Conservation (phyloP, 2,113 vertebrate species). For the Eolophus roseicapilla region DNA sequence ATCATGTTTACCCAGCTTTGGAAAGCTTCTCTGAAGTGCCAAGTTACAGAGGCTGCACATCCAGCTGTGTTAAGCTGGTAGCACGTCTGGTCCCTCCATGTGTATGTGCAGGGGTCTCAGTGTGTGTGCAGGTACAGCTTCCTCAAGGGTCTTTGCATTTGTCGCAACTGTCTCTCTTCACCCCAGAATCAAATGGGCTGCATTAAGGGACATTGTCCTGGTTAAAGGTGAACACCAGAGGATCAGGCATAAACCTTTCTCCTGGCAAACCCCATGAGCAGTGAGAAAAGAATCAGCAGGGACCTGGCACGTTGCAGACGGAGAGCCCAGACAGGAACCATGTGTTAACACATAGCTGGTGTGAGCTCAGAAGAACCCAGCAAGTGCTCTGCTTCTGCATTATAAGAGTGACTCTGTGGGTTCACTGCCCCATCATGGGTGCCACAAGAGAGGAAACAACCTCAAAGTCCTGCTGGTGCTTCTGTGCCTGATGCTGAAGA, state of each 20-base stretch:
- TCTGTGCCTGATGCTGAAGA: not conserved
- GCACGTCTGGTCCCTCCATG: fast-evolving
- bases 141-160: not conserved
- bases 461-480: not conserved
- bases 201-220: not conserved
- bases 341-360: not conserved
- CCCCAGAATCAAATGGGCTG: not conserved
- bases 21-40: not conserved
- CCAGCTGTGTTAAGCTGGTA: not conserved
- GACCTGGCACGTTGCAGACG: not conserved
- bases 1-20: not conserved
- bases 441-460: not conserved
- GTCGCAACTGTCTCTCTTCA: not conserved
- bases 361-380: not conserved
- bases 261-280: not conserved
- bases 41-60: not conserved
- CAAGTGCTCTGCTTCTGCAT: not conserved
- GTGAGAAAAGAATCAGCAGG: not conserved
- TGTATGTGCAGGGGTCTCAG: not conserved
- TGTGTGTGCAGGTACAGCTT: not conserved
- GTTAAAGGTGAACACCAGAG: not conserved
- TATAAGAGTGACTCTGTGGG: fast-evolving
- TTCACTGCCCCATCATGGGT: not conserved
- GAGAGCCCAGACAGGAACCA: not conserved
- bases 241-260: not conserved